Conservation (phyloP, 2,888 invertebrate genomes). For the Dasysyrphus albostriatus region DNA sequence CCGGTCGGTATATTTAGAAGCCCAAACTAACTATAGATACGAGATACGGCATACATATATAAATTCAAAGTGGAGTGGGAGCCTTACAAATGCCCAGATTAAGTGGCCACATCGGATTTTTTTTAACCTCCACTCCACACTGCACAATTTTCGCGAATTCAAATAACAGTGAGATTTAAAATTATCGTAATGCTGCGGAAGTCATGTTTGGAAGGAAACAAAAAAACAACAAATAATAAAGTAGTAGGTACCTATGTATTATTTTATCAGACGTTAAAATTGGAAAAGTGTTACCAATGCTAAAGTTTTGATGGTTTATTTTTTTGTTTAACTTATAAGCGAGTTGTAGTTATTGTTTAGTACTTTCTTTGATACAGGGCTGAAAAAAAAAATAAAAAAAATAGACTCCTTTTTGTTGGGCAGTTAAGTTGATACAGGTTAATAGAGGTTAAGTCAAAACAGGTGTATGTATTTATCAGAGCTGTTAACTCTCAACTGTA, state of each 20-base stretch:
- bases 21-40: slow-evolving; percentile 21
- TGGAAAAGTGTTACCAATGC: slow-evolving; percentile 18
- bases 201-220: slow-evolving; percentile 8
- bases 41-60: background rate
- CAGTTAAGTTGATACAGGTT: no score
- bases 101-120: slow-evolving; percentile 21
- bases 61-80: slow-evolving; percentile 17
- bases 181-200: slow-evolving; percentile 34
- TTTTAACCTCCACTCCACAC: slow-evolving; percentile 16
- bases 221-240: background rate
- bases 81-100: slow-evolving; percentile 35
- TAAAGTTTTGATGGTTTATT: background rate
- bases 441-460: no score
- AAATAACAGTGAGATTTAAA: slow-evolving; percentile 33
- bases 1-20: slow-evolving; percentile 41
- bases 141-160: slow-evolving; percentile 25
- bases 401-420: no score
- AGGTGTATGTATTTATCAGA: no score
- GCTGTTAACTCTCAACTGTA: no score
- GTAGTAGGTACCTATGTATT: background rate
- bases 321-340: no score
- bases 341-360: no score
- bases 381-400: no score
- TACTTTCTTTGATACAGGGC: no score
- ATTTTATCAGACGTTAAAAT: background rate